Base-by-base conservation (phyloP, 2,113 vertebrate genomes). In the Crotalus helleri region DNA sequence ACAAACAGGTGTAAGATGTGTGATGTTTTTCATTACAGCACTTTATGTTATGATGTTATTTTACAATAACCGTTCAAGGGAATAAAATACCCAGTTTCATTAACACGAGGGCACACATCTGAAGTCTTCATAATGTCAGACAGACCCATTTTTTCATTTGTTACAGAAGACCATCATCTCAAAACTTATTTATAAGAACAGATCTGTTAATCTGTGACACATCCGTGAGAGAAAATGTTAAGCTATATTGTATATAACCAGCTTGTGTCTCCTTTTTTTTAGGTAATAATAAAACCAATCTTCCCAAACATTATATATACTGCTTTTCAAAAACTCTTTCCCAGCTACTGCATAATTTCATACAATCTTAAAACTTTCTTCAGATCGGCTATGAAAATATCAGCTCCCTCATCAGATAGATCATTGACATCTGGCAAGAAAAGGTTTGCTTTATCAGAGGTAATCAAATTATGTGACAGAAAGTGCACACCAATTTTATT, bases 321-420 rank as follows among this genome's bases (percentile, higher is more conserved):
- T 5, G 49, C 12, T 85, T 85, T 59, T 90, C 39, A 90, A 15
- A 12, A 81, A 21, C 5, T 15, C 8, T n/a, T 85, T 90, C 10
- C 29, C 54, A 85, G 12, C 88, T 89, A 92, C 26, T 46, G 54
- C 39, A 90, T 53, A 59, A 92, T 6, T 24, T 49, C 8, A 85
- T n/a, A 91, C 55, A 74, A n/a, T 29, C 85, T 23, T n/a, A 94
- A 55, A 33, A 89, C 74, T 3, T 46, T 49, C 8, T 69, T 86
- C 7, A 94, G 33, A 24, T 94, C 88, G 49, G 33, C 55, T 87
- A 64, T 57, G 91, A 92, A 92, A 57, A 90, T 10, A 94, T 94
- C 91, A 49, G 49, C 39, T 69, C 93, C 91, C 49, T 15, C 57
- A 92, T 57, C 33, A 87, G 88, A 92, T 17, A 94, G 49, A 4